Conservation (phyloP, 2,113 vertebrate genomes). For the Erythrocercus mccallii region DNA sequence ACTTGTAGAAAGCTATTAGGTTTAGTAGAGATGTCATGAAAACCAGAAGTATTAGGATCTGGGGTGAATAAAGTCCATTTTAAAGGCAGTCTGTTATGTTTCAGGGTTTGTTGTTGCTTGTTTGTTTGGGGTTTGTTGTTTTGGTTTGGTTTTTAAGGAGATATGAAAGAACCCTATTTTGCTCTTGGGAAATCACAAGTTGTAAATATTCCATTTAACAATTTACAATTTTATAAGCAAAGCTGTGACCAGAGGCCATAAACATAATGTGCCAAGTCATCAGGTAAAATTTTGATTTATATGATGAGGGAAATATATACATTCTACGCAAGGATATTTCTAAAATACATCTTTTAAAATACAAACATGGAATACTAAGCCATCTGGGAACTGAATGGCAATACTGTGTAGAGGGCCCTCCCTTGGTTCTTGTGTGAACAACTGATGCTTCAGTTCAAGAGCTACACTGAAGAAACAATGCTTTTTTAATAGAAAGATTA, state of each 20-base stretch:
- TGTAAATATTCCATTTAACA: constrained; percentile 48
- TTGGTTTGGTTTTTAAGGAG: not conserved
- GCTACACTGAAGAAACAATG: not conserved
- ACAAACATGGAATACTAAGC: not conserved
- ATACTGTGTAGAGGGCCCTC: not conserved
- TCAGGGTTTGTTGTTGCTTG: not conserved
- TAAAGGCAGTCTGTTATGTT: not conserved
- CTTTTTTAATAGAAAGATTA: not conserved
- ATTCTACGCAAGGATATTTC: not conserved
- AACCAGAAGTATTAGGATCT: not conserved
- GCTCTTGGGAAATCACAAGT: constrained; percentile 31
- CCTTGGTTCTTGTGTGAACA: not conserved
- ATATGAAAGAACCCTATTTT: not conserved
- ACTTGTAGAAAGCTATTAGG: not conserved
- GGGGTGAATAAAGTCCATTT: not conserved
- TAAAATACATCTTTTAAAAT: not conserved
- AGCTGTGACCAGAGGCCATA: constrained; percentile 39
- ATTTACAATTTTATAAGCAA: constrained; percentile 36
- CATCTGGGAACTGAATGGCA: not conserved
- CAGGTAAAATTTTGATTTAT: constrained; percentile 20
- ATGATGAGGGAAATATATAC: not conserved
- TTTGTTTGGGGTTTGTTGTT: not conserved
- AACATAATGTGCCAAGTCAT: constrained; percentile 16
- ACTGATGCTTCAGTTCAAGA: not conserved
- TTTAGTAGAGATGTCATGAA: not conserved